Conservation (phyloP, 2,888 invertebrate species). For the Reticulitermes lucifugus region DNA sequence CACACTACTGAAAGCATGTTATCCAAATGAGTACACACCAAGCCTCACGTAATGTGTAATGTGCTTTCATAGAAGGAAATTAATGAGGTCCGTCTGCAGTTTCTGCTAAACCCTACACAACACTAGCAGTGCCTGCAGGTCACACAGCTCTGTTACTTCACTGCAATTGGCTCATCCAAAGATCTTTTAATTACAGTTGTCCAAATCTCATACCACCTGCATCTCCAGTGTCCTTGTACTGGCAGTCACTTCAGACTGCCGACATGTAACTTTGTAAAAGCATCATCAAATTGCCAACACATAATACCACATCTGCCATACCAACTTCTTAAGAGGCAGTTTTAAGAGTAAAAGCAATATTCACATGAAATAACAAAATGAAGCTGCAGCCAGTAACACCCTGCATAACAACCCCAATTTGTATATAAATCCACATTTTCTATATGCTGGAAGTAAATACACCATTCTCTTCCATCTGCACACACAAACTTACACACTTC, state of each 20-base stretch:
- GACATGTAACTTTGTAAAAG: neutral
- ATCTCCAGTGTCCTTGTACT: neutral
- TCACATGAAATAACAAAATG: neutral
- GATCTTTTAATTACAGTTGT: neutral
- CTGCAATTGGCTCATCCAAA: neutral
- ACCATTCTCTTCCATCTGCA: neutral
- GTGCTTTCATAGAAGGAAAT: neutral
- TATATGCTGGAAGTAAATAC: neutral
- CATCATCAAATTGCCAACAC: neutral
- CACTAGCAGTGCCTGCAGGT: neutral
- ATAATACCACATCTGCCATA: neutral
- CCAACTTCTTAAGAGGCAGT: neutral
- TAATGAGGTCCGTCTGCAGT: neutral
- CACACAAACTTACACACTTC: neutral
- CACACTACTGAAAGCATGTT: neutral
- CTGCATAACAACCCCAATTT: neutral
- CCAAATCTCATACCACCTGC: neutral
- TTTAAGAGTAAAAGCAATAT: neutral
- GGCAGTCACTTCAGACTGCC: neutral
- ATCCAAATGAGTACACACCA: neutral
- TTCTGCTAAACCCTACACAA: neutral
- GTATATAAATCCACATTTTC: neutral
- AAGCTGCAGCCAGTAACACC: neutral
- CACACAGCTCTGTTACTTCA: neutral
- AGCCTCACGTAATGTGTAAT: neutral